Conservation (phyloP, 1,140 invertebrate species). For the Caerostris darwini region DNA sequence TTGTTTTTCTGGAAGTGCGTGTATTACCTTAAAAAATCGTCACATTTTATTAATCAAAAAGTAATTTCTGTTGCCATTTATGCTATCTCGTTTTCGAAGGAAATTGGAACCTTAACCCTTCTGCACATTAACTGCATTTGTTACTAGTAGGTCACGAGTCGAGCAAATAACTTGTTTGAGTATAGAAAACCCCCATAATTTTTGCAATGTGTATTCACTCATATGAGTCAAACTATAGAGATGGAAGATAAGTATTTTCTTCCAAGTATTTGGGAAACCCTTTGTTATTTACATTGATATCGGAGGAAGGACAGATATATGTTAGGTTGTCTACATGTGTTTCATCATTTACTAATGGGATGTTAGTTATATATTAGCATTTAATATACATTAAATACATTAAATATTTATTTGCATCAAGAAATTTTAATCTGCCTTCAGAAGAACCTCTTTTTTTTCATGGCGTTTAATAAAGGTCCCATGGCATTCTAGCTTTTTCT, state of each 20-base stretch:
- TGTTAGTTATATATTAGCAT: too few relatives aligned
- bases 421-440: too few relatives aligned
- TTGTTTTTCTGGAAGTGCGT: too few relatives aligned
- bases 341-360: background rate
- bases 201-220: background rate
- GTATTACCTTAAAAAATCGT: too few relatives aligned
- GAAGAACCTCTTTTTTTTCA: too few relatives aligned
- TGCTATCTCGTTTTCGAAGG: too few relatives aligned
- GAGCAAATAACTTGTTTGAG: background rate
- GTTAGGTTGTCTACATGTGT: background rate
- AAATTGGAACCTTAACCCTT: background rate
- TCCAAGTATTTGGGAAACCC: background rate
- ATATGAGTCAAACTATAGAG: conserved; percentile 10
- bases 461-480: too few relatives aligned
- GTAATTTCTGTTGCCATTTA: too few relatives aligned
- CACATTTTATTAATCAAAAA: too few relatives aligned
- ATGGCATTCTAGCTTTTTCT: too few relatives aligned
- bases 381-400: too few relatives aligned
- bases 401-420: too few relatives aligned
- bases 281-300: conserved; percentile 47
- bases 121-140: background rate
- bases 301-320: background rate
- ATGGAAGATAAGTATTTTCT: background rate
- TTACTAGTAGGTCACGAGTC: background rate
- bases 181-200: background rate